These are phyloP conservation scores for Oscheius sp. DNA, from an alignment of 2,888 invertebrate species.

Conservation along the genomic window DNA sequence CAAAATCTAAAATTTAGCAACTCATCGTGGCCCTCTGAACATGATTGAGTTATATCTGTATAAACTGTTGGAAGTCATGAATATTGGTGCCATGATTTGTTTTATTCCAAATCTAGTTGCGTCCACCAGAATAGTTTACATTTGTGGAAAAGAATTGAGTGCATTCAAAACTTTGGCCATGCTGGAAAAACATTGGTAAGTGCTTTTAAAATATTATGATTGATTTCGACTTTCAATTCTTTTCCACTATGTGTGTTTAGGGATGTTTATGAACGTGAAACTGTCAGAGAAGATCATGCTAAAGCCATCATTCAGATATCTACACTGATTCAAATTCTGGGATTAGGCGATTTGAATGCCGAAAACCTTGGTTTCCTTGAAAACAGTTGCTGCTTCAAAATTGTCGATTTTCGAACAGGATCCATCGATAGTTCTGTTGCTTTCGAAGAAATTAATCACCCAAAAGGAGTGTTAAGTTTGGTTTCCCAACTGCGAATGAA, in stretches of 20 bases:
- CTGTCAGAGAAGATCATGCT: conserved; percentile 10
- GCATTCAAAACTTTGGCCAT: conserved; percentile 10
- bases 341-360: conserved; percentile 16
- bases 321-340: conserved; percentile 9
- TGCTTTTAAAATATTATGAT: conserved; percentile 6
- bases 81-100: background rate
- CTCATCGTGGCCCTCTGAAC: conserved; percentile 9
- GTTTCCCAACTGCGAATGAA: conserved; percentile 18
- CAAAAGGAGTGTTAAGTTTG: conserved; percentile 6
- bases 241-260: conserved; percentile 22
- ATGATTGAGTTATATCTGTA: conserved; percentile 9
- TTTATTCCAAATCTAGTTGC: conserved; percentile 17
- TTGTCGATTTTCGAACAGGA: conserved; percentile 15
- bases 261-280: conserved; percentile 19
- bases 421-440: conserved; percentile 20
- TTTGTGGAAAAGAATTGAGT: background rate
- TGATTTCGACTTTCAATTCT: background rate
- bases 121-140: conserved; percentile 13
- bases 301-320: conserved; percentile 14
- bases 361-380: conserved; percentile 2
- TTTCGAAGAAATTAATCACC: conserved; percentile 14
- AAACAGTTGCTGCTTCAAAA: background rate
- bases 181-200: conserved; percentile 14
- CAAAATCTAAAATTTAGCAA: conserved; percentile 14
- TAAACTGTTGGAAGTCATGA: conserved; percentile 11